These are phyloP conservation scores for Lepidochrysops patricia DNA, from an alignment of 2,888 invertebrate species.

Conservation along the genomic window DNA sequence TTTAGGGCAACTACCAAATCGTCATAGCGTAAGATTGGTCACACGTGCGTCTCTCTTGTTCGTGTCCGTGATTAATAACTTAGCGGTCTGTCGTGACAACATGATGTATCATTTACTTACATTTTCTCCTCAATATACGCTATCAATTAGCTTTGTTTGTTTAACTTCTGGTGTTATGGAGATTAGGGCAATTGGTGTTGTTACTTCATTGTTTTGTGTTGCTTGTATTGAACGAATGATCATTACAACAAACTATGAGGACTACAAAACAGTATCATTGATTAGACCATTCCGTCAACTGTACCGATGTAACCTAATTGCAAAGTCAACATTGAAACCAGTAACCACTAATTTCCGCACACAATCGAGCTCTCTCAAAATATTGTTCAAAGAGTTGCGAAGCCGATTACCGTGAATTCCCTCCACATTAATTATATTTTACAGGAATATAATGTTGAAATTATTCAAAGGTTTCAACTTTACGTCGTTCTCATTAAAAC, in stretches of 20 bases:
- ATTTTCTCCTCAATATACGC: slow-evolving; percentile 60
- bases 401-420: neutral
- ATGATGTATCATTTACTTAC: slow-evolving; percentile 66
- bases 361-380: neutral
- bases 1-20: slow-evolving; percentile 27
- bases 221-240: too few relatives aligned
- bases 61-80: slow-evolving; percentile 55
- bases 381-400: slow-evolving; percentile 2
- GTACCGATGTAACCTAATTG: neutral
- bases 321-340: neutral
- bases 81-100: slow-evolving; percentile 53
- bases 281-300: neutral
- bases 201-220: too few relatives aligned
- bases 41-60: slow-evolving; percentile 47
- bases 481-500: slow-evolving; percentile 7
- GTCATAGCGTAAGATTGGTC: slow-evolving; percentile 50
- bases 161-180: slow-evolving; percentile 10
- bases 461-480: slow-evolving; percentile 11
- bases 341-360: neutral
- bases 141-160: slow-evolving; percentile 55
- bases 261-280: neutral
- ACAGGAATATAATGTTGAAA: slow-evolving; percentile 8
- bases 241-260: neutral
- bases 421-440: slow-evolving; percentile 10
- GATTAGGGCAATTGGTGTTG: neutral